Conservation (phyloP, 2,888 invertebrate genomes). For the Melieria picta region DNA sequence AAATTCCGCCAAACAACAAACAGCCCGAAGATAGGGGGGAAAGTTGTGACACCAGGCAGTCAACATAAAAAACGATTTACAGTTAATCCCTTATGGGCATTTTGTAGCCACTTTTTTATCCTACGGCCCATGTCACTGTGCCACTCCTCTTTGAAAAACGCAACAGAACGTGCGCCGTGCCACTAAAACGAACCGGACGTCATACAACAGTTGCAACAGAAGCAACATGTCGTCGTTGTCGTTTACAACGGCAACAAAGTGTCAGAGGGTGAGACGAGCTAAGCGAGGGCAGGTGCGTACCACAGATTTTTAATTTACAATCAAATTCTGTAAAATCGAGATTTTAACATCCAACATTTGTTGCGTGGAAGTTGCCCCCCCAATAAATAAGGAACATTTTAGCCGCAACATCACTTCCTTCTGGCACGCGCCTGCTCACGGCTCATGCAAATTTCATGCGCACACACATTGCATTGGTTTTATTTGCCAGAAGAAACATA, state of each 20-base stretch:
- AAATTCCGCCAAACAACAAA: constrained; percentile 11
- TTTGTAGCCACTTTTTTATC: constrained; percentile 52
- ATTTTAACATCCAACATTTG: no score
- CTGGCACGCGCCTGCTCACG: constrained; percentile 30
- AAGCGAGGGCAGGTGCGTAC: neutral
- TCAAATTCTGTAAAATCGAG: no score
- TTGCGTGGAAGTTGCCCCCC: no score
- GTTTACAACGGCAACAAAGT: no score
- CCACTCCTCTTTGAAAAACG: neutral
- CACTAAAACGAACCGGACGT: no score
- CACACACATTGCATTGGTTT: constrained; percentile 35
- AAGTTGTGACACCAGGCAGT: constrained; percentile 27
- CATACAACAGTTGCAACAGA: neutral
- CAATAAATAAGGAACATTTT: no score
- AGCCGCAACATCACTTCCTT: no score
- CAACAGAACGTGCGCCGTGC: no score
- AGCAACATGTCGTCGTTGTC: constrained; percentile 51
- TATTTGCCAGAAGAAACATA: constrained; percentile 51
- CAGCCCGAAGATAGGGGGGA: constrained; percentile 10
- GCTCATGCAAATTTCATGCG: constrained; percentile 64
- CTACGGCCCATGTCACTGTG: constrained; percentile 17
- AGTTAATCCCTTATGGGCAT: constrained; percentile 65
- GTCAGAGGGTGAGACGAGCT: constrained; percentile 23
- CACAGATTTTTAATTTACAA: no score
- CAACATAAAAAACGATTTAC: constrained; percentile 51